Conservation (phyloP, 2,888 invertebrate genomes). For the Nomada ferruginata region DNA sequence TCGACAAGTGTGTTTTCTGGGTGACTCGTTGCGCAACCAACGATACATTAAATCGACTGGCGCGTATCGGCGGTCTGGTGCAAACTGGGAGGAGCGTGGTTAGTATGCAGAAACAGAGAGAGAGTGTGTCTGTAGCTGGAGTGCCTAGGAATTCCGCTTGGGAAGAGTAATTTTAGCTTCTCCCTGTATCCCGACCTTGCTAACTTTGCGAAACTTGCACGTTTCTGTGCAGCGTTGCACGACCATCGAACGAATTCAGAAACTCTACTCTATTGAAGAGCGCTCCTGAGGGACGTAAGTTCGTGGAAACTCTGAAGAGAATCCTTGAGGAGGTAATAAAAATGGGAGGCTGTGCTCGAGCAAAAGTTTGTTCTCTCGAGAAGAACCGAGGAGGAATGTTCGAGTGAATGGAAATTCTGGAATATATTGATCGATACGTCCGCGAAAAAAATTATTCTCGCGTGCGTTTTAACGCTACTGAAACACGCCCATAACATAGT, state of each 20-base stretch:
- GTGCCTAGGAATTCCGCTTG: conserved; percentile 51
- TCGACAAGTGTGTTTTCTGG: conserved; percentile 62
- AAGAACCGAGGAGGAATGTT: background rate
- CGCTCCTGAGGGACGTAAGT: background rate
- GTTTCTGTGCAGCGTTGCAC: conserved; percentile 9
- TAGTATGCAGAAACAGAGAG: conserved; percentile 60
- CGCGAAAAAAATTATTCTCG: background rate
- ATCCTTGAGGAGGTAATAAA: background rate
- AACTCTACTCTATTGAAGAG: background rate
- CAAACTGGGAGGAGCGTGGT: conserved; percentile 41
- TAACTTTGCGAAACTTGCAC: conserved; percentile 21
- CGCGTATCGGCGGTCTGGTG: conserved; percentile 59
- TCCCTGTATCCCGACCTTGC: conserved; percentile 44
- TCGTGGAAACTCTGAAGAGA: background rate
- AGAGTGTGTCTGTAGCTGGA: conserved; percentile 26
- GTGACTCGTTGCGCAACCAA: conserved; percentile 65
- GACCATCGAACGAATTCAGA: conserved; percentile 21
- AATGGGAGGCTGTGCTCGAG: background rate
- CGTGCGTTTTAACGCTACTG: too few species aligned
- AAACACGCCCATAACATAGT: too few species aligned
- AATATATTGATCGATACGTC: background rate
- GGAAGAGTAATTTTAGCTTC: conserved; percentile 50
- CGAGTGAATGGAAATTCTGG: background rate
- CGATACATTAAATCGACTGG: conserved; percentile 65
- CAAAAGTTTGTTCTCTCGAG: background rate